Conservation (phyloP, 2,113 vertebrate species). For the Pterocles burchelli region DNA sequence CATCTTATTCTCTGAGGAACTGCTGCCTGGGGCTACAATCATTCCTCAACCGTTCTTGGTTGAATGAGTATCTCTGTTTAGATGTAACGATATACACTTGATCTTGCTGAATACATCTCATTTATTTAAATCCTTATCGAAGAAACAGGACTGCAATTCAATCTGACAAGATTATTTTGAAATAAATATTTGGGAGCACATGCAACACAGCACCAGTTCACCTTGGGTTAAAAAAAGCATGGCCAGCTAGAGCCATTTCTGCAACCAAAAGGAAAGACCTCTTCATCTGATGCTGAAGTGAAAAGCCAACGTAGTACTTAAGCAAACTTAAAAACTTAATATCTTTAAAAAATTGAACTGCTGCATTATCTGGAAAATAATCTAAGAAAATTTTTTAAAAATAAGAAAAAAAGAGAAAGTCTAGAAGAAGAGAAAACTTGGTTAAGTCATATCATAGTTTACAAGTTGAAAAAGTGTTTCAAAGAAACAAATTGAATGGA, state of each 20-base stretch:
- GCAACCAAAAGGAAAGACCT: background rate
- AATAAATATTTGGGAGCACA: background rate
- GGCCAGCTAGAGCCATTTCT: background rate
- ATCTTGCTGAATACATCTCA: background rate
- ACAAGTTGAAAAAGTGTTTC: slow-evolving; percentile 1
- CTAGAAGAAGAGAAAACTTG: background rate
- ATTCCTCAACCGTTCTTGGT: background rate
- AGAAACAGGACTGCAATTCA: background rate
- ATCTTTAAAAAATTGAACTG: too few relatives aligned
- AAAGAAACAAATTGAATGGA: slow-evolving; percentile 51
- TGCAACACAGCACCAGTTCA: background rate
- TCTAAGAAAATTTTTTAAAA: background rate
- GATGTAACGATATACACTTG: background rate
- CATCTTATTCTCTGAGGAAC: background rate
- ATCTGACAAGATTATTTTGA: background rate
- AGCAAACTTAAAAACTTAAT: background rate
- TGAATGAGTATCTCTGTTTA: background rate
- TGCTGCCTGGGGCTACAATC: background rate
- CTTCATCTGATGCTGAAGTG: background rate
- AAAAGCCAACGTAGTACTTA: background rate
- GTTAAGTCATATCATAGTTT: background rate
- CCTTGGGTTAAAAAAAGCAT: background rate
- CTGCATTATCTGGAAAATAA: background rate
- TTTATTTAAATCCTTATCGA: background rate
- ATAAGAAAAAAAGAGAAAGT: background rate